Evolutionary conservation across 2,797 vertebrate species (phyloP).

Genomic region (Eulemur albifrons): DNA sequence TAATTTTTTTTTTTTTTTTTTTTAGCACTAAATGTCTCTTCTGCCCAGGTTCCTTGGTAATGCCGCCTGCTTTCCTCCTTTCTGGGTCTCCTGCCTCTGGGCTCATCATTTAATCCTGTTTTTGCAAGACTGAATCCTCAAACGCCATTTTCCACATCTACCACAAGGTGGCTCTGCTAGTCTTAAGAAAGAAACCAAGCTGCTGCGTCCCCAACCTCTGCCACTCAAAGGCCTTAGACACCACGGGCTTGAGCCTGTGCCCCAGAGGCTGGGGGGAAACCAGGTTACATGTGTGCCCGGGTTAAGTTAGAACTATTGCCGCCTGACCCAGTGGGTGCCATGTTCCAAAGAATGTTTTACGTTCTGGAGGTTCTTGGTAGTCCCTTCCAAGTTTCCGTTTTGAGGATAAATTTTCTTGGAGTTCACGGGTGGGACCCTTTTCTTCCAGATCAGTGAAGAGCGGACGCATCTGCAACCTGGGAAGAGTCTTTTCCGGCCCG

Average conservation of each 20-base stretch:
- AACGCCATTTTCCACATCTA: neutral
- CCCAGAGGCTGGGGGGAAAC: no score
- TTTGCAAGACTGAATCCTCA: neutral
- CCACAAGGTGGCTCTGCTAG: constrained; percentile 59
- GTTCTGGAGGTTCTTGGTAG: neutral
- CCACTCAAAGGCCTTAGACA: rapidly evolving
- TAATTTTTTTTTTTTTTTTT: neutral
- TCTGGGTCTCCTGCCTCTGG: neutral
- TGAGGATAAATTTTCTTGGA: neutral
- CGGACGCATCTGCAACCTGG: neutral
- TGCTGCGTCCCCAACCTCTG: rapidly evolving
- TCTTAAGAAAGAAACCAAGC: constrained; percentile 8
- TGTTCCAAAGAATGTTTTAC: neutral
- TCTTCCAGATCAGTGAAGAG: neutral
- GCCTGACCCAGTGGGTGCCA: neutral
- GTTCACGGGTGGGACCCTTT: neutral
- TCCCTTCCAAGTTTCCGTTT: neutral
- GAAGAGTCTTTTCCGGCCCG: neutral
- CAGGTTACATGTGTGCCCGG: neutral
- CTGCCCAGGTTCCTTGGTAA: neutral
- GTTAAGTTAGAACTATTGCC: neutral
- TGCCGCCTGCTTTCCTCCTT: neutral
- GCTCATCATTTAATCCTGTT: neutral
- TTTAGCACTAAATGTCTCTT: neutral
- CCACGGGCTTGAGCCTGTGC: neutral